These are phyloP conservation scores for Oreortyx pictus DNA, from an alignment of 2,797 vertebrate species.

Conservation along the genomic window DNA sequence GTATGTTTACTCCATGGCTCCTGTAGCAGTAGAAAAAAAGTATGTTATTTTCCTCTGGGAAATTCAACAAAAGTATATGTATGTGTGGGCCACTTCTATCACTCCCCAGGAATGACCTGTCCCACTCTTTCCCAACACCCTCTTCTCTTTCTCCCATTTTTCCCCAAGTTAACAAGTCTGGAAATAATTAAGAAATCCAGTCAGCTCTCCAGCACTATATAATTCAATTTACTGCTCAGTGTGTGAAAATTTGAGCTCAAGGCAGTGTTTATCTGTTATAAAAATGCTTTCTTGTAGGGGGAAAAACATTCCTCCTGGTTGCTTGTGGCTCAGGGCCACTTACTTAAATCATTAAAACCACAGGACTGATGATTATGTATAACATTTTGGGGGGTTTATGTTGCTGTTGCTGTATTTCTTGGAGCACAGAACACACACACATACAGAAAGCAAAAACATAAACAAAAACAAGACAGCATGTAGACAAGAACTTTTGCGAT, in stretches of 20 bases:
- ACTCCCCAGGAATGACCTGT: constrained; percentile 34
- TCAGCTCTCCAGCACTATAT: constrained; percentile 36
- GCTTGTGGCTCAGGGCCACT: constrained; percentile 34
- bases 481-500: not conserved
- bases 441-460: not conserved
- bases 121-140: not conserved
- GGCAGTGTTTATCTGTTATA: constrained; percentile 50
- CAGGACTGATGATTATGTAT: not conserved
- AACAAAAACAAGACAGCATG: not conserved
- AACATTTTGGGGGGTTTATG: not conserved
- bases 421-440: not conserved
- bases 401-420: constrained; percentile 7
- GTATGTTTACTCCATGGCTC: not conserved
- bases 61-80: not conserved
- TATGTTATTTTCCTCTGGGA: not conserved
- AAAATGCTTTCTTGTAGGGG: constrained; percentile 40
- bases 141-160: constrained; percentile 22
- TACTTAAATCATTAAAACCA: constrained; percentile 50
- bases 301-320: constrained; percentile 35
- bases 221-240: constrained; percentile 62
- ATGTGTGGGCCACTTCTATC: not conserved
- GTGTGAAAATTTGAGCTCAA: constrained; percentile 67
- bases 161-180: constrained; percentile 51
- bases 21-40: not conserved
- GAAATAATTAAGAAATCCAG: constrained; percentile 66